A percentile compares a stretch with the other conserved stretches of the same genome.
phyloP scores from a whole-genome alignment of 2,113 vertebrate species.

The Lophura nycthemera region DNA sequence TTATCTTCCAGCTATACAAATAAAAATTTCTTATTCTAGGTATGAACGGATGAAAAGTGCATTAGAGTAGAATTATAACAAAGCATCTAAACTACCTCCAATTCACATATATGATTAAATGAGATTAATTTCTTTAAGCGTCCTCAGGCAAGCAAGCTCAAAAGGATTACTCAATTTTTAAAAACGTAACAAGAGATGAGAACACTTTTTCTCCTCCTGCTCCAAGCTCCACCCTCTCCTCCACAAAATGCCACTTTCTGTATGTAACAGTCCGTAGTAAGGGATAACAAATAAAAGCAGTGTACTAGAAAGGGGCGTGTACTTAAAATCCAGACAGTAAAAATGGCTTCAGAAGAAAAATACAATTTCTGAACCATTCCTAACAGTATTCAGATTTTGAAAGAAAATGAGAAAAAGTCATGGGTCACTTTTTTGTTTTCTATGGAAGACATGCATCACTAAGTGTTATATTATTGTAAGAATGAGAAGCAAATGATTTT shows the following conservation, averaged over 20 bases:
- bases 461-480: neutral
- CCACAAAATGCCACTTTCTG: neutral
- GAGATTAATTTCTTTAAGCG: neutral
- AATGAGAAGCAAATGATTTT: neutral
- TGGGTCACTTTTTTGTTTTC: neutral
- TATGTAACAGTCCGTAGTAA: neutral
- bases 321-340: neutral
- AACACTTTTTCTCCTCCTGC: too few species aligned
- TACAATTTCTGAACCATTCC: neutral
- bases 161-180: neutral
- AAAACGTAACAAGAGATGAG: neutral
- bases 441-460: neutral
- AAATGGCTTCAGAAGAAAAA: neutral
- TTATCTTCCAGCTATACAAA: neutral
- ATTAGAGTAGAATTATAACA: neutral
- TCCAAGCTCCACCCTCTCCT: neutral
- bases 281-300: neutral
- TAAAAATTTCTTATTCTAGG: neutral
- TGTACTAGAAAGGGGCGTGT: neutral
- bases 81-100: neutral
- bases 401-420: neutral
- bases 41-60: neutral
- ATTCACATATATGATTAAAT: neutral
- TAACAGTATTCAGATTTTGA: neutral
- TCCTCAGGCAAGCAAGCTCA: neutral